Conservation (phyloP, 2,888 invertebrate genomes). For the Ochropleura leucogaster region DNA sequence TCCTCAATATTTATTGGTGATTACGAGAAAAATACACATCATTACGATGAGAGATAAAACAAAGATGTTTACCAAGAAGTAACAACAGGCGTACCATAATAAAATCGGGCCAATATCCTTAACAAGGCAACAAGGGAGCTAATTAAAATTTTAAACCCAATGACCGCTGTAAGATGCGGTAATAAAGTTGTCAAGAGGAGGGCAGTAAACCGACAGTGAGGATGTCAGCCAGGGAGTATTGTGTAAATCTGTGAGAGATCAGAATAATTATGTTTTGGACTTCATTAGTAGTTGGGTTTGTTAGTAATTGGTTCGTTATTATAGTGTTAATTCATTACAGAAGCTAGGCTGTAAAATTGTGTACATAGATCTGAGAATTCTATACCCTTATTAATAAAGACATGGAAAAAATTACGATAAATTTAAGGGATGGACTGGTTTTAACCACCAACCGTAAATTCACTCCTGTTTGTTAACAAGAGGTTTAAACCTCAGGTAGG, state of each 20-base stretch:
- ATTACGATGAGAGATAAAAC: constrained; percentile 71
- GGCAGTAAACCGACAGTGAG: constrained; percentile 75
- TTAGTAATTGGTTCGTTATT: constrained; percentile 15
- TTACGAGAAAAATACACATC: constrained; percentile 42
- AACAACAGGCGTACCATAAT: constrained; percentile 73
- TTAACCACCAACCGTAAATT: background rate
- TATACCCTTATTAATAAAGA: background rate
- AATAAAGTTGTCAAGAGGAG: constrained; percentile 79
- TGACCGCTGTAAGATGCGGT: constrained; percentile 76
- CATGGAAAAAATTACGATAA: background rate
- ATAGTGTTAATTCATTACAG: constrained; percentile 5
- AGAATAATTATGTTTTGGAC: constrained; percentile 50
- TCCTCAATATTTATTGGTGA: constrained; percentile 31
- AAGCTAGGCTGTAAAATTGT: background rate
- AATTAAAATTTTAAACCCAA: constrained; percentile 84
- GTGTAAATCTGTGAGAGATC: constrained; percentile 65
- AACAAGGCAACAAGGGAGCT: constrained; percentile 82
- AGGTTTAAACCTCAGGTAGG: background rate
- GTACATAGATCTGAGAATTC: background rate
- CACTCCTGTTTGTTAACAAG: background rate
- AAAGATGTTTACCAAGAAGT: constrained; percentile 69
- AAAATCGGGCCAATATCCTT: constrained; percentile 81
- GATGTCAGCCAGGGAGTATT: constrained; percentile 66
- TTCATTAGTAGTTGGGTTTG: constrained; percentile 22
- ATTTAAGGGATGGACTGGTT: too few relatives aligned